Base-by-base conservation (phyloP, 2,888 invertebrate genomes). In the Dasypolia templi region DNA sequence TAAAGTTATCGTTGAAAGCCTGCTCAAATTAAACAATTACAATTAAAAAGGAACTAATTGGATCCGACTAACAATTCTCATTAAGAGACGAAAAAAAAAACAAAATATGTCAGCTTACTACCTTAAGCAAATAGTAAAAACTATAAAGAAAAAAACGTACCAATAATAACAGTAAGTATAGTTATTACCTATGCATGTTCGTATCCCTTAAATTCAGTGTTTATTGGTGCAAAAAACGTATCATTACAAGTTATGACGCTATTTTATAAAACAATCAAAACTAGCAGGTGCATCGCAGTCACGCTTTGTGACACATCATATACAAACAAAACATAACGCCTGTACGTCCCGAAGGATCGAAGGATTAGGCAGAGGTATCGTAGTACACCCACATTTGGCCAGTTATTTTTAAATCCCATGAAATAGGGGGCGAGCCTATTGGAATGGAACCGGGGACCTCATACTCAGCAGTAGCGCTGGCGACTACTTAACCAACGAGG, bases 181-280 rank as follows among this genome's bases (percentile, higher is more conserved):
- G 44, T 66, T 66, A 69, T 63, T 69, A 58, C 68, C 62, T 82
- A 74, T 82, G 74, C 83, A 68, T 81, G 83, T 71, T 55, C 51
- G 29, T 39, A 65, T 65, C 44, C 65, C 80, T 74, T 75, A 83
- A 83, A 79, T 74, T 65, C 66, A 79, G 67, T 61, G 46, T 79
- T 71, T 79, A 83, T 49, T 64, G 53, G 58, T 19, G 35, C 53
- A 72, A 83, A 79, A 83, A 68, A 64, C 49, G 55, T 67, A 63
- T 64, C 53, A 61, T 69, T 39, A 49, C 29, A 32, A 35, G 3
- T 53, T 46, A 49, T 39, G 66, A 58, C 42, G 67, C 53, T 53
- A 82, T 61, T 19, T 49, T 80, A 61, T 49, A 55, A 77, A 80
- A 77, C 65, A 68, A 59, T 56, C 12, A 46, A 59, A 82, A 67